Base-by-base conservation (phyloP, 2,888 invertebrate genomes). In the Pherbina coryleti region DNA sequence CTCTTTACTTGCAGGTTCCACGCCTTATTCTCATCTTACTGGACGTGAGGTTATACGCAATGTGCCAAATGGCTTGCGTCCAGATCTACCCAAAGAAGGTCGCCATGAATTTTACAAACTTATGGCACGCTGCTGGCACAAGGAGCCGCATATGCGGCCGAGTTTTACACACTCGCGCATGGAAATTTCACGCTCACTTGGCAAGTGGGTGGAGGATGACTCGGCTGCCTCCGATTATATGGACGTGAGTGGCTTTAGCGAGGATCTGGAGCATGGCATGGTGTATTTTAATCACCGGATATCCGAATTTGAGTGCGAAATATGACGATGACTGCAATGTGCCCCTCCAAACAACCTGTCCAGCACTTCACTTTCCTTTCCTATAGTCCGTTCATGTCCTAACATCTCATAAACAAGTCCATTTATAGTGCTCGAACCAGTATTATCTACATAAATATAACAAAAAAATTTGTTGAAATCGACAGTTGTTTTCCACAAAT, bases 11-110 rank as follows among this genome's bases (percentile, higher is more conserved):
- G 0, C n/a, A 96, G 96, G 96, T 76, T 95, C 95, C 71, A 95
- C 95, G 85, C 96, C 96, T 4, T 96, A 96, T 89, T 94, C 95
- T n/a, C 93, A 94, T 78, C 93, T 96, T 92, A 94, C 95, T 0
- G 95, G 95, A 0, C 92, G 95, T 11, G 95, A 96, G 86, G 96
- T 96, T n/a, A 92, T 96, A 87, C 92, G 95, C 9, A 93, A 93
- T 53, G 95, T 96, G 69, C 93, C 95, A 28, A 94, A 93, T 83
- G 96, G 96, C 31, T 93, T 94, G 87, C 91, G 95, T 0, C 92
- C 96, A 77, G 94, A 95, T 85, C 91, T 95, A 73, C 96, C 96
- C 1, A 92, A 93, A 76, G 95, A 96, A 89, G 95, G 95, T 89
- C 93, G 94, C 82, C 93, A 94, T 78, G 92, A 93, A 85, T 90